Conservation (phyloP, 2,888 invertebrate species). For the Fissipunctia ypsillon region DNA sequence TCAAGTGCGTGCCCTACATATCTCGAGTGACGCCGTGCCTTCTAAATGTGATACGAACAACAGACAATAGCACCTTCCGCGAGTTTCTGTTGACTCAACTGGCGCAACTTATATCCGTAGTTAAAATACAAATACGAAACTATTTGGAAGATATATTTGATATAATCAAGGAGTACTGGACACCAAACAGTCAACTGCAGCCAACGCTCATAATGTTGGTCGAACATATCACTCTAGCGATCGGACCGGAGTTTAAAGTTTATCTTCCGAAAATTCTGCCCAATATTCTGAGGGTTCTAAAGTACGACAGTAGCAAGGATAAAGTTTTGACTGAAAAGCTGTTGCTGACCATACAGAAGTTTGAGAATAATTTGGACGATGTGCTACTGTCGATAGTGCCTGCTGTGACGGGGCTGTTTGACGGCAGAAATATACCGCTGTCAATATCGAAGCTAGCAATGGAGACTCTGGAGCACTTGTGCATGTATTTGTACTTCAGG, state of each 20-base stretch:
- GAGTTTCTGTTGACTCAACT: slow-evolving; percentile 98
- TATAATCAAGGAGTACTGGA: slow-evolving; percentile 98
- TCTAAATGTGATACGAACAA: slow-evolving; percentile 96
- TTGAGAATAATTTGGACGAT: slow-evolving; percentile 98
- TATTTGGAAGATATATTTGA: slow-evolving; percentile 98
- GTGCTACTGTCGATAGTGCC: slow-evolving; percentile 98
- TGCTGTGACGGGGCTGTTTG: slow-evolving; percentile 97
- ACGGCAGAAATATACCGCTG: slow-evolving; percentile 95
- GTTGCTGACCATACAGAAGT: slow-evolving; percentile 96
- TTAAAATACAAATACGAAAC: slow-evolving; percentile 98
- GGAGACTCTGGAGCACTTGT: slow-evolving; percentile 97
- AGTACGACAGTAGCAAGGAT: slow-evolving; percentile 97
- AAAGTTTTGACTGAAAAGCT: slow-evolving; percentile 95
- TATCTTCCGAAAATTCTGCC: slow-evolving; percentile 98
- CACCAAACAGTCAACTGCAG: slow-evolving; percentile 95
- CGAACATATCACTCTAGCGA: slow-evolving; percentile 97
- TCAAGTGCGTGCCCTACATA: slow-evolving; percentile 97
- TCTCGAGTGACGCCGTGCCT: slow-evolving; percentile 97
- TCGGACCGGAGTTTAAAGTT: slow-evolving; percentile 98
- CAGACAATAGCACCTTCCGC: slow-evolving; percentile 94
- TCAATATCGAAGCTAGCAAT: slow-evolving; percentile 94
- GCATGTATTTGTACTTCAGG: slow-evolving; percentile 96
- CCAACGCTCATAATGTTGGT: slow-evolving; percentile 96
- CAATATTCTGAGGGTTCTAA: slow-evolving; percentile 97
- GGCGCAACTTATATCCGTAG: slow-evolving; percentile 97